Evolutionary conservation across 92 coral and sea anemone genomes (phyloP).

Genomic region (Metridium senile): DNA sequence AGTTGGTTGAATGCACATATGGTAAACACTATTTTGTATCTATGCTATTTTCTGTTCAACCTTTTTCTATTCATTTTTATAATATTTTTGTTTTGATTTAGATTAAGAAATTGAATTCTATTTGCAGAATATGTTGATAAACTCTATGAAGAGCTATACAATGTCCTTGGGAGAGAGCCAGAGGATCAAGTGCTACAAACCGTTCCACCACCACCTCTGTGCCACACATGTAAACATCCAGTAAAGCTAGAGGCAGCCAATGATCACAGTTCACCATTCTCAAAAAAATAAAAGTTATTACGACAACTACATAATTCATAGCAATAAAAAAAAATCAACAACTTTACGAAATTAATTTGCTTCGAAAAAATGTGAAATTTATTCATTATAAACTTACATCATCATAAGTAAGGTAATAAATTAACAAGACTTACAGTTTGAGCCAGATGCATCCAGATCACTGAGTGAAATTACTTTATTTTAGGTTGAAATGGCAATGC

Average conservation of each 20-base stretch:
- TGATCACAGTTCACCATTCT: conserved; percentile 7
- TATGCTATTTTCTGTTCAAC: background rate
- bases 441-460: background rate
- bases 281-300: background rate
- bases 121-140: conserved; percentile 21
- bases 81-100: background rate
- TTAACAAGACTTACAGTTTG: background rate
- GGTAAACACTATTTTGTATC: conserved; percentile 5
- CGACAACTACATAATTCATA: background rate
- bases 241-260: conserved; percentile 7
- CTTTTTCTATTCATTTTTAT: background rate
- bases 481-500: background rate
- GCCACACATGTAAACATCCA: conserved; percentile 8
- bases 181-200: background rate
- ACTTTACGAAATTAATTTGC: no score
- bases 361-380: background rate
- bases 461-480: background rate
- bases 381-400: no score
- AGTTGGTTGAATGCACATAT: conserved; percentile 37
- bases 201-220: conserved; percentile 5
- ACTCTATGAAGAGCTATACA: conserved; percentile 1
- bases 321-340: background rate
- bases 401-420: background rate
- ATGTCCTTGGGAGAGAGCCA: conserved; percentile 5
- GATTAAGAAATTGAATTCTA: background rate